Evolutionary conservation across 2,888 invertebrate species (phyloP), one percentile per base, ranked within the genome.

Genomic region (Carabus problematicus): DNA sequence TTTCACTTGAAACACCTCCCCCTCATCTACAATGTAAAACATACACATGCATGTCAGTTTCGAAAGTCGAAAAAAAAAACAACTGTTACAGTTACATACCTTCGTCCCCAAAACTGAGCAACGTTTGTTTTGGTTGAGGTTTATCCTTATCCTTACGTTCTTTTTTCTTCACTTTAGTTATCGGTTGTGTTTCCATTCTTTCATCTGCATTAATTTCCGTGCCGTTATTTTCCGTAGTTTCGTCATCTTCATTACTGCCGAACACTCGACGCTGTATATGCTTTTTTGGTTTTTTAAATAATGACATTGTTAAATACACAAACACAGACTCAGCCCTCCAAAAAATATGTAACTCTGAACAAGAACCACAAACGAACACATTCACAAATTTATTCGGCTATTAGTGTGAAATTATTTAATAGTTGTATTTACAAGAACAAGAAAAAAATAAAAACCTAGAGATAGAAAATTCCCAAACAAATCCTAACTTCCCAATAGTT

Each of bases 1-100:
- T 81, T 95, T 96, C 61, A 98, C 94, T 87, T 96, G 93, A 82
- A 98, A 97, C 62, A 93, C 91, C 83, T 96, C 96, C 29, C 89
- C 92, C 75, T 89, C 90, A 79, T 93, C 93, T 77, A 92, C 93
- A 83, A 66, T 19, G 56, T 39, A 58, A 8, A 56, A 14, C 59
- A 54, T 69, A 67, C 55, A 73, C 78, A 47, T 11, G 47, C 11
- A 47, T 11, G 47, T 47, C 29, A 29, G 29, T 29, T 29, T 29
- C 29, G 2, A 29, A 29, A 3, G 29, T 29, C 29, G 6, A 29
- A 29, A 3, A 29, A 29, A 3, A 3, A 2, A 29, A 29, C 29
- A 29, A 29, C 29, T 29, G 54, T 54, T 3, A 54, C 3, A 18
- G n/a, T n/a, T 81, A 73, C 77, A 77, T 77, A 85, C 85, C 89